Conservation (phyloP, 2,113 vertebrate species). For the Indicator indicator region DNA sequence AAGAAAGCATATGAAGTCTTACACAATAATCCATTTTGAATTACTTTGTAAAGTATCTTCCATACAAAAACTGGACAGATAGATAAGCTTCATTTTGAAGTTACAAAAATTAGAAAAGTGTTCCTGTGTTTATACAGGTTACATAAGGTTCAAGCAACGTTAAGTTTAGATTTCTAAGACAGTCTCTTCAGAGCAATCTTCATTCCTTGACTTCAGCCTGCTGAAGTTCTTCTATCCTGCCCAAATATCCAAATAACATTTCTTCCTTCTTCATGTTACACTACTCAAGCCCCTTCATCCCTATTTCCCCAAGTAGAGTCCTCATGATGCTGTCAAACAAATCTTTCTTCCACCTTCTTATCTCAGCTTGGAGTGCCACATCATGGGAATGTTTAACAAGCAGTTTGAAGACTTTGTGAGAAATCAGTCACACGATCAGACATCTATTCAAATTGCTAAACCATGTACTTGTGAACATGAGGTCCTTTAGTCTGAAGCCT, state of each 20-base stretch:
- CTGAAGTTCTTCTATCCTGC: constrained; percentile 44
- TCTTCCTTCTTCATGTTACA: neutral
- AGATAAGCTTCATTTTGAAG: neutral
- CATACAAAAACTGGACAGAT: neutral
- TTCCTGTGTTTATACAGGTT: neutral
- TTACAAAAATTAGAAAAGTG: neutral
- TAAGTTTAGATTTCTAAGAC: neutral
- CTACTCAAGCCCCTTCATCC: neutral
- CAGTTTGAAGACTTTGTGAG: neutral
- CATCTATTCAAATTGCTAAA: neutral
- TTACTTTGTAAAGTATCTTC: neutral
- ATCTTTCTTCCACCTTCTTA: neutral
- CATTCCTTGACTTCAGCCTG: neutral
- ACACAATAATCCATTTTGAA: neutral
- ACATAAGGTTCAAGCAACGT: neutral
- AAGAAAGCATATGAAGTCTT: neutral
- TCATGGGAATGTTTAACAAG: neutral
- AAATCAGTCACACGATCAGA: neutral
- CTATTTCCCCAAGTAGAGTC: constrained; percentile 1
- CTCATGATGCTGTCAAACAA: neutral
- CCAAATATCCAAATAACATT: neutral
- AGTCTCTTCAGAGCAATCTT: constrained; percentile 10
- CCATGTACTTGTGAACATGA: neutral
- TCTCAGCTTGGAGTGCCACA: neutral
- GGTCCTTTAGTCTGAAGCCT: neutral